Percentiles rank a stretch among this genome's conserved stretches.
Evolutionary conservation across 2,888 invertebrate genomes (phyloP).

Genomic region (Dendrolimus houi): DNA sequence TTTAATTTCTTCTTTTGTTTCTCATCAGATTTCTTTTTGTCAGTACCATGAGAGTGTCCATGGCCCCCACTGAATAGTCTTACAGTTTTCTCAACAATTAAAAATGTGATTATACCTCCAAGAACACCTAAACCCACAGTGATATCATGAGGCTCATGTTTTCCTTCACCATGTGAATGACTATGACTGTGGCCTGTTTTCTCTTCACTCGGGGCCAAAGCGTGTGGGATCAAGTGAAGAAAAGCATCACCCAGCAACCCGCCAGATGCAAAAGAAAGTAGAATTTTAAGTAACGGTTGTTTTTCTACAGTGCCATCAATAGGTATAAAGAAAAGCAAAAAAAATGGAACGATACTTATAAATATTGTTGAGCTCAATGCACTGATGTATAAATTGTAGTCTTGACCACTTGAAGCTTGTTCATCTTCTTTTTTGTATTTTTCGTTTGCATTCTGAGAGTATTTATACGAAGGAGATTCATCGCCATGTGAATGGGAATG

Average conservation of each 20-base stretch:
- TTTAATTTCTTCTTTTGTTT: conserved; percentile 51
- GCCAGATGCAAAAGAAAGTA: conserved; percentile 95
- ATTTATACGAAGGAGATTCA: conserved; percentile 87
- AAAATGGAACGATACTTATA: conserved; percentile 96
- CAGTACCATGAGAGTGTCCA: conserved; percentile 81
- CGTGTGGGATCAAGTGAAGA: conserved; percentile 98
- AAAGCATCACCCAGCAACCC: conserved; percentile 99
- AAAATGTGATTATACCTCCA: conserved; percentile 93
- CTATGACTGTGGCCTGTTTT: conserved; percentile 71
- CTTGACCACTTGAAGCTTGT: conserved; percentile 28
- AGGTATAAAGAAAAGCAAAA: conserved; percentile 95
- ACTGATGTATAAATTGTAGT: conserved; percentile 81
- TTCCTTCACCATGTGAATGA: conserved; percentile 69
- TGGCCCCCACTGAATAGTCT: conserved; percentile 90
- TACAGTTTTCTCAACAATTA: conserved; percentile 95
- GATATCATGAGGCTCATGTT: conserved; percentile 83
- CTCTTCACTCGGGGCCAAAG: conserved; percentile 68
- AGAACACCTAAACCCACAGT: conserved; percentile 96
- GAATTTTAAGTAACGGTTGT: conserved; percentile 90
- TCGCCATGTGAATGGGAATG: conserved; percentile 71
- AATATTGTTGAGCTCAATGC: conserved; percentile 93
- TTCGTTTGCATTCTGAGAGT: conserved; percentile 81
- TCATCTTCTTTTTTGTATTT: conserved; percentile 64
- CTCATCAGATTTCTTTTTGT: conserved; percentile 59
- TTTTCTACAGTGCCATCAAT: conserved; percentile 90